These are phyloP conservation scores for Phocides pigmalion DNA, from an alignment of 1,140 invertebrate genomes.

Conservation along the genomic window DNA sequence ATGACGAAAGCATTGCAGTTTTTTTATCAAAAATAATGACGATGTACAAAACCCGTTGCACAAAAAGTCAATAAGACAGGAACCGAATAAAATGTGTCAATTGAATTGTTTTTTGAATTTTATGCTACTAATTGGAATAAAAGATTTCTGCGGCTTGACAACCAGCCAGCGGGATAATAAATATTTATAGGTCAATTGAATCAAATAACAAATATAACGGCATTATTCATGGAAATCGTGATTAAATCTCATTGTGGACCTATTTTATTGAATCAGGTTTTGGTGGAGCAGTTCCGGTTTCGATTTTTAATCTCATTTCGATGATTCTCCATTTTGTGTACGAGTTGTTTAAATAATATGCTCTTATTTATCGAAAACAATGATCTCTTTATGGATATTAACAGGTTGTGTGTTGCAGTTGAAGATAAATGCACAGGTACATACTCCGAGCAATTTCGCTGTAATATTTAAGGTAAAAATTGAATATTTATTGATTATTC, in stretches of 20 bases:
- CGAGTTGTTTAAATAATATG: not conserved
- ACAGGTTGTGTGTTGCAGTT: no score
- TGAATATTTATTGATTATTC: no score
- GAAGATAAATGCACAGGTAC: no score
- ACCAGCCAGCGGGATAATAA: constrained; percentile 3
- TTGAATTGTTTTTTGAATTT: constrained; percentile 5
- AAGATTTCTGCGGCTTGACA: constrained; percentile 17
- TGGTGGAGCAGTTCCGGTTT: not conserved
- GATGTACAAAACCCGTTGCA: no score
- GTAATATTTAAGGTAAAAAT: no score
- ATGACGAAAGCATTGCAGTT: no score
- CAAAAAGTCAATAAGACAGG: not conserved
- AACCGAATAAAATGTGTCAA: not conserved
- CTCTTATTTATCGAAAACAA: no score
- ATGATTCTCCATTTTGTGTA: not conserved
- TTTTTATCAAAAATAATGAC: no score
- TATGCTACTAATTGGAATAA: constrained; percentile 13
- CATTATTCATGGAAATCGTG: constrained; percentile 8
- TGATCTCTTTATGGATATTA: no score
- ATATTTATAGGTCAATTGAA: constrained; percentile 19
- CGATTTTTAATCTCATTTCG: not conserved
- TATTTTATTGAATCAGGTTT: not conserved
- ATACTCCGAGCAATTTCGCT: no score
- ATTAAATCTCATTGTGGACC: constrained; percentile 6
- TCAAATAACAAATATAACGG: not conserved